Evolutionary conservation across 2,113 vertebrate species (phyloP), one percentile per base, ranked within the genome.

Genomic region (Sander lucioperca): DNA sequence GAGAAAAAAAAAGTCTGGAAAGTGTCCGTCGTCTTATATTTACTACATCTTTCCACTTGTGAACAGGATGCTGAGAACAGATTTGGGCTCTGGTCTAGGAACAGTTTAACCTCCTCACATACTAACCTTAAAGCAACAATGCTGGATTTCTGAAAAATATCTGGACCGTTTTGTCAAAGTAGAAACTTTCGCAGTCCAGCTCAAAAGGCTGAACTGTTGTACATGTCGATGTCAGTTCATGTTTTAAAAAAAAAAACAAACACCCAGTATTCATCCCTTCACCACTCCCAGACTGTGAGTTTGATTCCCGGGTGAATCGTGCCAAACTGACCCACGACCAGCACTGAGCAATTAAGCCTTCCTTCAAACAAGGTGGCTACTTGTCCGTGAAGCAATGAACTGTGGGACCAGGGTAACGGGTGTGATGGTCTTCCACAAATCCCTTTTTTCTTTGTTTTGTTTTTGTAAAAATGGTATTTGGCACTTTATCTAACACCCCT

Each of bases 401-500:
- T 86, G 77, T 91, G 88, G 90, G 88, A 84, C 77, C 86, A 80
- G 87, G 85, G 58, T 85, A 77, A 72, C 63, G 74, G 84, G 85
- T 86, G 86, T 87, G 83, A 89, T 61, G 89, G 92, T 92, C 91
- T 93, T 95, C 93, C 93, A 90, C 86, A 50, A 80, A 61, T 80
- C 64, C 65, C 72, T n/a, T 63, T 84, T 66, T 79, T 68, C 68
- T 61, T 75, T 45, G 13, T 88, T 86, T 80, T 50, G 50, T 67
- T 89, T 87, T 88, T 83, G 61, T 89, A 88, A 84, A 79, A 89
- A 70, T 50, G 69, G 74, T 91, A 82, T 92, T 93, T 92, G 93
- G 92, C 94, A 93, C 93, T 94, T 94, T 93, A 93, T 89, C 90
- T 82, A 88, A 91, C 85, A 86, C 89, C 80, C 76, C 87, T 94